These are phyloP conservation scores for Rosalia funebris DNA, from an alignment of 2,888 invertebrate genomes.

Conservation along the genomic window DNA sequence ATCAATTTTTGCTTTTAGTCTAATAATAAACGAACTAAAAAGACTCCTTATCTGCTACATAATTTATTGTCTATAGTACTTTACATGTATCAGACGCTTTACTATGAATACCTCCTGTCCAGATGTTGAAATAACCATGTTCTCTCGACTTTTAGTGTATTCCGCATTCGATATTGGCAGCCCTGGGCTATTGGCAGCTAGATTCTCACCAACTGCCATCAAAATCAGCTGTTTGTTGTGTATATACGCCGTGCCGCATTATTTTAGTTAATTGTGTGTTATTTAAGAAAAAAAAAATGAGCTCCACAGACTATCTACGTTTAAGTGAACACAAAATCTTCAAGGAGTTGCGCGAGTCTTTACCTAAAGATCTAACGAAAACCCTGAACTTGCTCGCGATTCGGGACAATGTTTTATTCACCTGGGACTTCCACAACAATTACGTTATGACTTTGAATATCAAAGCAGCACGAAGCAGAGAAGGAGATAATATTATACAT, in stretches of 20 bases:
- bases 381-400: constrained; percentile 73
- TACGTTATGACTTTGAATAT: constrained; percentile 73
- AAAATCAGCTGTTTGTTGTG: constrained; percentile 22
- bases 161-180: background rate
- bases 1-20: no score
- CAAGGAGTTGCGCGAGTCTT: constrained; percentile 67
- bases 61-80: no score
- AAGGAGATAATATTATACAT: constrained; percentile 67
- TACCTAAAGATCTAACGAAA: constrained; percentile 68
- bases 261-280: background rate
- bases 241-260: background rate
- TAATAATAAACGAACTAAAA: no score
- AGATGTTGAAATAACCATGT: no score
- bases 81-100: no score
- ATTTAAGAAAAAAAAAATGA: constrained; percentile 65
- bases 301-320: constrained; percentile 69
- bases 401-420: constrained; percentile 74
- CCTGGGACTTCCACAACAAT: constrained; percentile 74
- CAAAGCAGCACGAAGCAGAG: constrained; percentile 62
- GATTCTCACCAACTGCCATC: background rate
- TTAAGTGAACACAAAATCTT: constrained; percentile 72
- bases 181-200: background rate
- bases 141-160: background rate
- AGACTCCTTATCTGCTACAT: background rate
- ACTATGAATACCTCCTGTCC: no score